Evolutionary conservation across 2,888 invertebrate genomes (phyloP), one percentile per base, ranked within the genome.

Genomic region (Tinea semifulvella): DNA sequence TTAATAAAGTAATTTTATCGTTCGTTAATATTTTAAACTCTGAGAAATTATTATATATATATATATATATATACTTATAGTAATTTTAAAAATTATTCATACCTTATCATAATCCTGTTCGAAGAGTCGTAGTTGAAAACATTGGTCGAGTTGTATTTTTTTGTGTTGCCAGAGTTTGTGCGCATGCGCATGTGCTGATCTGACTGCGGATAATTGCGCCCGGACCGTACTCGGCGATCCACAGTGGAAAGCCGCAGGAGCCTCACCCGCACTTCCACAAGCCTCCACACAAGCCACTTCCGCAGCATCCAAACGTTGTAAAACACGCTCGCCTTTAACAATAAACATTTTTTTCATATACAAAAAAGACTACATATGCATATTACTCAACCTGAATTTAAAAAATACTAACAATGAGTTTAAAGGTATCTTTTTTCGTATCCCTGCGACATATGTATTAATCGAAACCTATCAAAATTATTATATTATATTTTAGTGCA

Each of bases 51-150:
- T n/a, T n/a, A n/a, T n/a, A n/a, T n/a, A n/a, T n/a, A n/a, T n/a
- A n/a, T n/a, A n/a, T n/a, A n/a, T n/a, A n/a, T n/a, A n/a, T n/a
- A n/a, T n/a, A n/a, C n/a, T n/a, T n/a, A n/a, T n/a, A n/a, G n/a
- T n/a, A n/a, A n/a, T n/a, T 26, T n/a, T 26, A 26, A 26, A 26
- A n/a, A 6, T 26, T n/a, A 8, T 8, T 26, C 42, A 13, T 22
- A 91, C 92, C 87, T 95, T 97, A 68, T 97, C 96, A 56, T 97
- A 98, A 68, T 98, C 98, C 67, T 96, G 94, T 72, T 98, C 98
- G 65, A 98, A 97, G 39, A 98, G 86, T 42, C 97, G 84, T 56
- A 98, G 84, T 68, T 98, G 97, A 65, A 97, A 94, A 66, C 97
- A 96, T 71, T 98, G 97, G 64, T 98, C 97, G 50, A 98, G 84